These are phyloP conservation scores for Iguana delicatissima DNA, from an alignment of 2,797 vertebrate genomes.

Conservation along the genomic window DNA sequence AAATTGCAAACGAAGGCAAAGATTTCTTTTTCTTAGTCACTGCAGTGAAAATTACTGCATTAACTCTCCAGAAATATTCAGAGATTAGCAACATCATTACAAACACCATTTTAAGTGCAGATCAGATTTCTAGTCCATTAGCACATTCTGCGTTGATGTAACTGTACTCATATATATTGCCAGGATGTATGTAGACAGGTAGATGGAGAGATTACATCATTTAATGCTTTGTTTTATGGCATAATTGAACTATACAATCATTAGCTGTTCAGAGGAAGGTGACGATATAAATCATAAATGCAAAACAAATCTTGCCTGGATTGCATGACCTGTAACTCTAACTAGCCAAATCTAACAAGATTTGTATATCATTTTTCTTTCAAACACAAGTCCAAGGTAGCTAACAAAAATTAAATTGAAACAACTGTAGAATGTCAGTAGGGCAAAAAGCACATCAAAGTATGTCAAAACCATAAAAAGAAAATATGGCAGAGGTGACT, in stretches of 20 bases:
- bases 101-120: constrained; percentile 24
- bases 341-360: neutral
- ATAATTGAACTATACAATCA: constrained; percentile 60
- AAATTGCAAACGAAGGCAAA: neutral
- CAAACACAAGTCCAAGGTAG: neutral
- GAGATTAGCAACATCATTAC: neutral
- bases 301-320: neutral
- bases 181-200: constrained; percentile 32
- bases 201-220: constrained; percentile 41
- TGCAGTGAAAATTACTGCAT: neutral
- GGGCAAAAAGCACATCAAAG: neutral
- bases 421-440: neutral
- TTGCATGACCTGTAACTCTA: neutral
- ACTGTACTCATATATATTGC: constrained; percentile 34
- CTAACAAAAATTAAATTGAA: neutral
- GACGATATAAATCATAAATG: constrained; percentile 55
- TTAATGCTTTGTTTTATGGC: constrained; percentile 56
- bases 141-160: constrained; percentile 55
- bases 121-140: rapidly evolving
- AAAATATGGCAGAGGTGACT: neutral
- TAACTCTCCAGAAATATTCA: neutral
- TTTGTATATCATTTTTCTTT: neutral
- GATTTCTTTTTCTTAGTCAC: neutral
- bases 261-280: constrained; percentile 29
- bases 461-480: no score